phyloP scores from a whole-genome alignment of 2,888 invertebrate genomes.

The Cecidostiba fungosa region DNA sequence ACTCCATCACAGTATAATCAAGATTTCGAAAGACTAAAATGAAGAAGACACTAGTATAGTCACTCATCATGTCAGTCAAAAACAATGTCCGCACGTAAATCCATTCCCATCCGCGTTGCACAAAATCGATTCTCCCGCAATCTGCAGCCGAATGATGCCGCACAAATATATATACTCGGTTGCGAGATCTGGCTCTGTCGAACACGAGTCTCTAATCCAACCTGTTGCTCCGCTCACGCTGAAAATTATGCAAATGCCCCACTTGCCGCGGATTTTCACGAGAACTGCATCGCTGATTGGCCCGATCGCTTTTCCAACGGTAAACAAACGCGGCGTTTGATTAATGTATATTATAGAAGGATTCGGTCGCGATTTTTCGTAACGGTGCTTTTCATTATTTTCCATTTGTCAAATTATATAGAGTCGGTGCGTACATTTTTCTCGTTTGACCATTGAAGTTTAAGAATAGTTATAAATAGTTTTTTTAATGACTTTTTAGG shows the following conservation, averaged over 20 bases:
- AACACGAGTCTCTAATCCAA: constrained; percentile 23
- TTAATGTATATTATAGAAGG: not conserved
- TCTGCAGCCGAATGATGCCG: constrained; percentile 6
- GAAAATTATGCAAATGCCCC: constrained; percentile 50
- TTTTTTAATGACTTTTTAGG: too few species aligned
- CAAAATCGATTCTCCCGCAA: not conserved
- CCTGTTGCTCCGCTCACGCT: constrained; percentile 19
- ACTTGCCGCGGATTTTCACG: constrained; percentile 1
- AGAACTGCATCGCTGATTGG: not conserved
- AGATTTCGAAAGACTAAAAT: constrained; percentile 1
- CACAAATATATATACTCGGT: not conserved
- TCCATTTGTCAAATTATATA: constrained; percentile 21
- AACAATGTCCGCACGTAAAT: not conserved
- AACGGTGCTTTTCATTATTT: constrained; percentile 18
- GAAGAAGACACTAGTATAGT: not conserved
- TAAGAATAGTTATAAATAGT: too few species aligned
- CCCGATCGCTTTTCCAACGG: constrained; percentile 14
- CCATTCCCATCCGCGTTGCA: not conserved
- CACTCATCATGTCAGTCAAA: not conserved
- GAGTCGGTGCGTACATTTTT: too few species aligned
- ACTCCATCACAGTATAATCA: not conserved
- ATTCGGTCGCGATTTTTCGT: not conserved
- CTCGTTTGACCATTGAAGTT: not conserved
- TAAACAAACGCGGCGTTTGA: not conserved
- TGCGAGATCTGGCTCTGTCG: not conserved